These are phyloP conservation scores for Arothron firmamentum DNA, from an alignment of 2,113 vertebrate genomes.

Conservation along the genomic window DNA sequence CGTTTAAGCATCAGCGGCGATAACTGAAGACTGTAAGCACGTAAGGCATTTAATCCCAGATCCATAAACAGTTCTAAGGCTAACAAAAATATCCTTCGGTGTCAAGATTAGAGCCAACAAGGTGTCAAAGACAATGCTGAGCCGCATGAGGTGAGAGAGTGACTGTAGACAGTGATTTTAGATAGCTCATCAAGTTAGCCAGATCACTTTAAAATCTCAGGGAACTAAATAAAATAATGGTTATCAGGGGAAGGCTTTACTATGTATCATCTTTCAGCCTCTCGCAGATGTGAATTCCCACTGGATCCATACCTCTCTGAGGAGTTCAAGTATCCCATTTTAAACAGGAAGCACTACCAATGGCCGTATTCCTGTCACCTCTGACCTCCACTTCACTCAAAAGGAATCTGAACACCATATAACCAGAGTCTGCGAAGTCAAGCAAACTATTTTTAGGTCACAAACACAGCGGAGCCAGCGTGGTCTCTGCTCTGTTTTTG, in stretches of 20 bases:
- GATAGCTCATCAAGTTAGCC: too few relatives aligned
- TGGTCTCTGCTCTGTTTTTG: not conserved
- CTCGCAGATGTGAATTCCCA: conserved; percentile 23
- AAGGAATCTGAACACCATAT: conserved; percentile 30
- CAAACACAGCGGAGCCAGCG: conserved; percentile 13
- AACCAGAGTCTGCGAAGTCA: conserved; percentile 14
- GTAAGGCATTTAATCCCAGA: too few relatives aligned
- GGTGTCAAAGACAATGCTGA: too few relatives aligned
- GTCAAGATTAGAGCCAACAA: too few relatives aligned
- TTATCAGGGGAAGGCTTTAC: too few relatives aligned
- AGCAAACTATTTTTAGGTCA: conserved; percentile 40
- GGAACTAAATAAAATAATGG: too few relatives aligned
- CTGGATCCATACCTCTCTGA: conserved; percentile 49
- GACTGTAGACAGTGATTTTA: too few relatives aligned
- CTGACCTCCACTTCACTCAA: conserved; percentile 41
- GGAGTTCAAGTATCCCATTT: conserved; percentile 62
- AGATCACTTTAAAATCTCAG: too few relatives aligned
- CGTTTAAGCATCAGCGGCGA: conserved; percentile 23
- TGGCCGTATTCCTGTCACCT: conserved; percentile 31
- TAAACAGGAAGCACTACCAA: conserved; percentile 46
- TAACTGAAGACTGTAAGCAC: too few relatives aligned
- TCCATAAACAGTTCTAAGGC: too few relatives aligned
- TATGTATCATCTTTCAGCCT: conserved; percentile 34
- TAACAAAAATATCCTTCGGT: too few relatives aligned
- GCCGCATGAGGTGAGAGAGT: too few relatives aligned